A percentile compares a stretch with the other conserved stretches of the same genome.
Evolutionary conservation across 2,797 vertebrate species (phyloP).

Genomic region (Salarias fasciatus): DNA sequence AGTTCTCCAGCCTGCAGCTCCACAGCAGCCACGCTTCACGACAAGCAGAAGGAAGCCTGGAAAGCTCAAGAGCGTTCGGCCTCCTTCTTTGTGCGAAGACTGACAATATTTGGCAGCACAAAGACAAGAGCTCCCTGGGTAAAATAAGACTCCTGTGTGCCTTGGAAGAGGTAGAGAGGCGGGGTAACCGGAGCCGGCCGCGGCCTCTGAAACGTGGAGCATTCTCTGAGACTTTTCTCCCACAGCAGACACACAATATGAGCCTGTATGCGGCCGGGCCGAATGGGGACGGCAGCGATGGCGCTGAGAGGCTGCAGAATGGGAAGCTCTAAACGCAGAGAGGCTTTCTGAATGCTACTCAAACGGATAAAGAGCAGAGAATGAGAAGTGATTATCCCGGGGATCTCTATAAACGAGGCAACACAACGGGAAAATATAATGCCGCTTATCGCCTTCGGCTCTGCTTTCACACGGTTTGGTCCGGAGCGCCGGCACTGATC

Average conservation of each 20-base stretch:
- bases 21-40: conserved; percentile 9
- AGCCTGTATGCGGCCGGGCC: conserved; percentile 63
- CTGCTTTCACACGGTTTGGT: conserved; percentile 1
- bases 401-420: conserved; percentile 42
- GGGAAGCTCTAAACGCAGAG: conserved; percentile 62
- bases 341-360: conserved; percentile 54
- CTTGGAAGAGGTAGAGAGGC: conserved; percentile 61
- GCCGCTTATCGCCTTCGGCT: conserved; percentile 39
- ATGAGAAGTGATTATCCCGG: conserved; percentile 71
- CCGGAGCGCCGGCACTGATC: background rate
- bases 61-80: conserved; percentile 45
- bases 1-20: conserved; percentile 26
- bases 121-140: conserved; percentile 56
- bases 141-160: conserved; percentile 75
- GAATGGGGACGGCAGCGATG: conserved; percentile 60
- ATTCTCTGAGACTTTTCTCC: conserved; percentile 74
- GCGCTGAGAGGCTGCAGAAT: conserved; percentile 79
- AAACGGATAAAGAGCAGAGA: conserved; percentile 63
- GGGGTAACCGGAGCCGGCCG: conserved; percentile 64
- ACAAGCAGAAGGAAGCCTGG: conserved; percentile 7
- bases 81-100: conserved; percentile 46
- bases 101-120: conserved; percentile 67
- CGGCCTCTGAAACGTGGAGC: conserved; percentile 65
- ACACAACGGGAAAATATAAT: conserved; percentile 21
- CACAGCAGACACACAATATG: conserved; percentile 76